phyloP scores from a whole-genome alignment of 2,113 vertebrate species.

The Toxotes jaculatrix region DNA sequence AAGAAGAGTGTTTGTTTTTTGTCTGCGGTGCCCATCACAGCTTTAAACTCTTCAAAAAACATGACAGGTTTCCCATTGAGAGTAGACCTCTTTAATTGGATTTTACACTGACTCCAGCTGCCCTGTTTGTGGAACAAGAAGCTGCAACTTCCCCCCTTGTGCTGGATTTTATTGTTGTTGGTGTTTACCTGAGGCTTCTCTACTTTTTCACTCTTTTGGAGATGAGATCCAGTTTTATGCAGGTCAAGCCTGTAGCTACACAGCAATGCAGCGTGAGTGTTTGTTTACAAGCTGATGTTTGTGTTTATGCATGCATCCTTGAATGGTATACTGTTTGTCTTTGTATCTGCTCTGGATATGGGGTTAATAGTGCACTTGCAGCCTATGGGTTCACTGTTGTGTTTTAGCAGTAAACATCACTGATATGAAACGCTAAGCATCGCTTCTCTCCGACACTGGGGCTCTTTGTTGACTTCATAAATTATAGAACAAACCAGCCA shows the following conservation, averaged over 20 bases:
- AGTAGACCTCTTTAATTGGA: slow-evolving; percentile 43
- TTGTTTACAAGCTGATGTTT: slow-evolving; percentile 29
- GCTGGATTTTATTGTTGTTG: slow-evolving; percentile 7
- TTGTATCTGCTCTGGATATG: slow-evolving; percentile 18
- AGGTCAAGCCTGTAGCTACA: slow-evolving; percentile 74
- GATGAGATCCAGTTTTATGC: slow-evolving; percentile 84
- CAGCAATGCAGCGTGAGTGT: slow-evolving; percentile 80
- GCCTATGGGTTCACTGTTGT: slow-evolving; percentile 10
- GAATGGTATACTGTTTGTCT: background rate
- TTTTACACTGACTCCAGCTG: slow-evolving; percentile 17
- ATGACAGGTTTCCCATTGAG: slow-evolving; percentile 23
- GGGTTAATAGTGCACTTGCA: slow-evolving; percentile 15
- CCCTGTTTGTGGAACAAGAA: slow-evolving; percentile 27
- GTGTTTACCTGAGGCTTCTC: slow-evolving; percentile 14
- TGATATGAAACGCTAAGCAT: slow-evolving; percentile 25
- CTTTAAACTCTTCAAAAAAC: slow-evolving; percentile 15
- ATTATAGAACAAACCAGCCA: slow-evolving; percentile 51
- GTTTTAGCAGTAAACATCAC: slow-evolving; percentile 39
- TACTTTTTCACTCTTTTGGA: slow-evolving; percentile 47
- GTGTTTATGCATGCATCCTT: slow-evolving; percentile 1
- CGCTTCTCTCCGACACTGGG: slow-evolving; percentile 32
- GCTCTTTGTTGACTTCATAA: slow-evolving; percentile 60
- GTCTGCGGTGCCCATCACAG: background rate
- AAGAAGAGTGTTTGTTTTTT: slow-evolving; percentile 11
- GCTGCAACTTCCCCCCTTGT: slow-evolving; percentile 23